Base-by-base conservation (phyloP, 1,140 invertebrate species). In the Reticulitermes speratus region DNA sequence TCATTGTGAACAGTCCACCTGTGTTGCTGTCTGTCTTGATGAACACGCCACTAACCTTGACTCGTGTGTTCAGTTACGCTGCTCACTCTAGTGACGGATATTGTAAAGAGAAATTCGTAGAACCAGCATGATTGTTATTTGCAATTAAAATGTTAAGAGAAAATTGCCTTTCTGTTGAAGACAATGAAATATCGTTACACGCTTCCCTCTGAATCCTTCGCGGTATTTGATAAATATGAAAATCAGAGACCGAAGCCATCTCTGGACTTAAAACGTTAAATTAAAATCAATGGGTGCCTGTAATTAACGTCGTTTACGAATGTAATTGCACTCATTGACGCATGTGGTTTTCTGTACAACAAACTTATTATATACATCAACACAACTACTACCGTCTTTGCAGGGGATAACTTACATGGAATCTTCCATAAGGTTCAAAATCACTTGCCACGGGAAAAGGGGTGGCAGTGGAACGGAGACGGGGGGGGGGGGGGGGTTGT, bases 271-370 rank as follows among this genome's bases (percentile, higher is more conserved):
- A 52, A 84, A 52, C 83, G 23, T 84, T 21, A 84, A 84, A 59
- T 84, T 84, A 84, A 84, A 82, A 52, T 86, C 75, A 86, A 86
- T 86, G 44, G 7, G 45, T 83, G 85, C 81, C 75, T 86, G 52
- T 83, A 86, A 86, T 86, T 82, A 86, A 52, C 59, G 38, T 82
- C 30, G 85, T 82, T 86, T 82, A 86, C 85, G 30, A 30, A n/a
- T 48, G 19, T 86, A 86, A 86, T 86, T 86, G 85, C 82, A 86
- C 82, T 55, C 85, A 75, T 45, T 69, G 69, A 52, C n/a, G 69
- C 75, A 9, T 52, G 25, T 48, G 83, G 48, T 75, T 30, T 30
- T 75, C 65, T 52, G 55, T 84, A 84, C 83, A 84, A 55, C 83
- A 84, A 38, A 59, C 83, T 32, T 84, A 84, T 52, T 44, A 84